These are phyloP conservation scores for Eidolon helvum DNA, from an alignment of 2,113 vertebrate species.

Conservation along the genomic window DNA sequence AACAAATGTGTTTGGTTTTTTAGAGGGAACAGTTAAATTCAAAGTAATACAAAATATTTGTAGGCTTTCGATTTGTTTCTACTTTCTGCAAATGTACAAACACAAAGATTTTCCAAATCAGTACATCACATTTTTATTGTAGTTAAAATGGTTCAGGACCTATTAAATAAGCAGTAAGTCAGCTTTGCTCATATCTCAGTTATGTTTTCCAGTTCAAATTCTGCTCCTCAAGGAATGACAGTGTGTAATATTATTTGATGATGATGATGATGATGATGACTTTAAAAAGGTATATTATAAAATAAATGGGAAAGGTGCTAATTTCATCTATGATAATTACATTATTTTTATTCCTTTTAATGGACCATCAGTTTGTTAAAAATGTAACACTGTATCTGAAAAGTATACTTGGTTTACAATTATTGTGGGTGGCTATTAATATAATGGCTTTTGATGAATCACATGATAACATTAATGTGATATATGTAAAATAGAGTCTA, in stretches of 20 bases:
- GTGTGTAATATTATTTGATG: background rate
- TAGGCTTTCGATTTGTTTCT: background rate
- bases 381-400: background rate
- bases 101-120: background rate
- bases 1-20: background rate
- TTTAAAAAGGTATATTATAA: constrained; percentile 24
- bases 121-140: background rate
- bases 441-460: background rate
- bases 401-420: background rate
- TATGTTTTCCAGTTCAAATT: background rate
- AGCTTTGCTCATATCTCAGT: background rate
- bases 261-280: background rate
- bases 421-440: constrained; percentile 1
- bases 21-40: background rate
- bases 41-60: background rate
- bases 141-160: background rate
- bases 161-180: background rate
- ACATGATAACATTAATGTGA: background rate
- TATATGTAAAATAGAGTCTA: background rate
- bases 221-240: background rate
- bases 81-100: background rate
- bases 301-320: background rate
- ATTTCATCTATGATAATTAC: background rate
- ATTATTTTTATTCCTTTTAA: constrained; percentile 53
- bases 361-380: constrained; percentile 25